A percentile compares a stretch with the other conserved stretches of the same genome.
phyloP scores from a whole-genome alignment of 1,140 invertebrate species.

The Tetraneura akinire region DNA sequence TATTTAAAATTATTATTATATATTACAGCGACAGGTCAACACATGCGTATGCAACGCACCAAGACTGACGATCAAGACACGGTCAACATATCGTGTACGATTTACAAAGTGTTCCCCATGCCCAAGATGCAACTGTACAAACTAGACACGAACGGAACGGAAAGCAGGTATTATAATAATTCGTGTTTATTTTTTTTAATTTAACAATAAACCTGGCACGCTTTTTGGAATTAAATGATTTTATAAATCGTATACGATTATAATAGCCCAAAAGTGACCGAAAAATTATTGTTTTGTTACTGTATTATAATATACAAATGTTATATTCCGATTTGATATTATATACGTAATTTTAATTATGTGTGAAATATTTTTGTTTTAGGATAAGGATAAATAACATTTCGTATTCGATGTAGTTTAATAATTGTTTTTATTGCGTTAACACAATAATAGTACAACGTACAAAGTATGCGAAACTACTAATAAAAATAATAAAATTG shows the following conservation, averaged over 20 bases:
- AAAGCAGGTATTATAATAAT: constrained; percentile 17
- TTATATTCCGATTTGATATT: no score
- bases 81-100: constrained; percentile 63
- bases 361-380: no score
- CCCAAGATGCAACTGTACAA: constrained; percentile 61
- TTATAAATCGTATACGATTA: not conserved
- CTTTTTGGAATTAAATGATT: constrained; percentile 9
- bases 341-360: no score
- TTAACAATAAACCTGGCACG: not conserved
- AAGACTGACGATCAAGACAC: constrained; percentile 57
- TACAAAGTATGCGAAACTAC: no score
- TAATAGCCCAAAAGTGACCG: constrained; percentile 21
- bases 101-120: constrained; percentile 62
- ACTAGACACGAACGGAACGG: constrained; percentile 14
- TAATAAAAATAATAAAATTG: no score
- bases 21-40: not conserved
- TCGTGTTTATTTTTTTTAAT: not conserved
- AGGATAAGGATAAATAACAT: no score
- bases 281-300: no score
- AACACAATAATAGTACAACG: no score
- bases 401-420: no score
- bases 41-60: constrained; percentile 31
- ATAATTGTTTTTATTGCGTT: no score
- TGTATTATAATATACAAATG: no score
- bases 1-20: not conserved